phyloP scores from a whole-genome alignment of 2,888 invertebrate genomes.

The Chaetogeoica ovagalla region DNA sequence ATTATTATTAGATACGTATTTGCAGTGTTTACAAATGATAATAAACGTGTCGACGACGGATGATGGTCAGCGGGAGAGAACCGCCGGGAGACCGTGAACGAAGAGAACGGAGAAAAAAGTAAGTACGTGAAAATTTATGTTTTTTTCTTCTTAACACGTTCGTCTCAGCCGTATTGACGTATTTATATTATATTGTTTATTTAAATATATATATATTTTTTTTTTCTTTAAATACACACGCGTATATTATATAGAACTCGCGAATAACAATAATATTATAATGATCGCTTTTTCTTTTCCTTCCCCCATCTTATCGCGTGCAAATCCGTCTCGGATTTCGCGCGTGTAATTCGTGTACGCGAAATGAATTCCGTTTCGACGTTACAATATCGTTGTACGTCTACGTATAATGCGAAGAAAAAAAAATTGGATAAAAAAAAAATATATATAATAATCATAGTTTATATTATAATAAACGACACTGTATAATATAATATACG shows the following conservation, averaged over 20 bases:
- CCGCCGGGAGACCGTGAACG: constrained; percentile 38
- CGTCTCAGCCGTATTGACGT: constrained; percentile 28
- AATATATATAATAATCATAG: no score
- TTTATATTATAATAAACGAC: no score
- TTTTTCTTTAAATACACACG: constrained; percentile 14
- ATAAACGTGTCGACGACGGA: no score
- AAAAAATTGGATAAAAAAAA: no score
- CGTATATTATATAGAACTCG: neutral
- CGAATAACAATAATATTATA: neutral
- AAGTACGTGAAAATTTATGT: constrained; percentile 17
- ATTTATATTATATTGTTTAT: constrained; percentile 48
- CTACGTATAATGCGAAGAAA: no score
- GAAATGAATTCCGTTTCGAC: neutral
- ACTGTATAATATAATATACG: no score
- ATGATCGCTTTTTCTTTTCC: neutral
- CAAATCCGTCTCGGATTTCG: no score
- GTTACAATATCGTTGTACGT: no score
- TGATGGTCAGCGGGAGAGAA: neutral
- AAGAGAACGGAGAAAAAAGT: neutral
- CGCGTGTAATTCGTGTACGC: neutral
- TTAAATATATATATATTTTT: constrained; percentile 30
- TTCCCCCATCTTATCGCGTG: neutral
- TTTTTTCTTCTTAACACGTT: constrained; percentile 21
- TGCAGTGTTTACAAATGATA: no score
- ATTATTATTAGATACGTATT: no score